Evolutionary conservation across 2,797 vertebrate species (phyloP).

Genomic region (Urosaurus nigricauda): DNA sequence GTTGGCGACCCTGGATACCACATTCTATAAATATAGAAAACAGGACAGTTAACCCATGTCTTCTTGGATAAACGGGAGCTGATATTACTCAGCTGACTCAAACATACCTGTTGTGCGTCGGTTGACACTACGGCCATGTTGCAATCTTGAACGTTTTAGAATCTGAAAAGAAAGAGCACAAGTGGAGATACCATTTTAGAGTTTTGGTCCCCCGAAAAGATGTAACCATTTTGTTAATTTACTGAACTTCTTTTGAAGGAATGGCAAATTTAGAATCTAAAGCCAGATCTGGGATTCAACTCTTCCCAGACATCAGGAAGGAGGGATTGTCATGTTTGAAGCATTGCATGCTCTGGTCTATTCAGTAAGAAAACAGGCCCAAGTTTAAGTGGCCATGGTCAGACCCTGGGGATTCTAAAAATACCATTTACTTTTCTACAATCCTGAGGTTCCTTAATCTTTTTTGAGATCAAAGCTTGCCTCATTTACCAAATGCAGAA

Average conservation of each 20-base stretch:
- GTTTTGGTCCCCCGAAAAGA: neutral
- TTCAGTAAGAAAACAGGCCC: neutral
- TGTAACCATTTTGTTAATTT: neutral
- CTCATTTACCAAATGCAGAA: neutral
- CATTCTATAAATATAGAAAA: constrained; percentile 79
- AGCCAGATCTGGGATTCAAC: neutral
- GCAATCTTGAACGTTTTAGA: constrained; percentile 41
- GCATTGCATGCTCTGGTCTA: neutral
- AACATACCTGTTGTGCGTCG: constrained; percentile 75
- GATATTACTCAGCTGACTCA: neutral
- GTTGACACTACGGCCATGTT: constrained; percentile 74
- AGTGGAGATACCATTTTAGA: neutral
- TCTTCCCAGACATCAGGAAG: neutral
- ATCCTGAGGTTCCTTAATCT: neutral
- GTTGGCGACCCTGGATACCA: constrained; percentile 86
- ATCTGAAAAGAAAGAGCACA: constrained; percentile 35
- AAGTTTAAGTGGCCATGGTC: neutral
- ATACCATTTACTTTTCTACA: neutral
- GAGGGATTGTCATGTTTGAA: neutral
- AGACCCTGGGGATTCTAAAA: neutral
- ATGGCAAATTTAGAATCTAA: neutral
- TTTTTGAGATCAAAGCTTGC: neutral
- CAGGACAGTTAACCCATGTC: neutral
- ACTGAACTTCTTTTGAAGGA: neutral
- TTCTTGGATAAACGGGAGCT: neutral